Conservation (phyloP, 1,140 invertebrate genomes). For the Gonatopus flavifemur region DNA sequence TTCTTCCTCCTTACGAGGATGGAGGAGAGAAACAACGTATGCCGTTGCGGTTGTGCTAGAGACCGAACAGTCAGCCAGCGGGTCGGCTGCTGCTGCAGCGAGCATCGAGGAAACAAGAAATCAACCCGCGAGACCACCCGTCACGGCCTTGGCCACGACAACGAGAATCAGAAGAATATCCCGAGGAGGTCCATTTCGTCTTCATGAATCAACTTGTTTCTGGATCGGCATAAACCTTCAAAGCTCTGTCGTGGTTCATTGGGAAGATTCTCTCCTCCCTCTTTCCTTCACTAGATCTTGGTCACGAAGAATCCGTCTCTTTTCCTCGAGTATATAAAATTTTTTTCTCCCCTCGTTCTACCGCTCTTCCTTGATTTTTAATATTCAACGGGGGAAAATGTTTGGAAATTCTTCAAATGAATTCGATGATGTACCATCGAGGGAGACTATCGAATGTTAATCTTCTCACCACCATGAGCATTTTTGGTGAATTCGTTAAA, state of each 20-base stretch:
- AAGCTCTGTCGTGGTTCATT: too few species aligned
- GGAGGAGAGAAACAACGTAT: too few species aligned
- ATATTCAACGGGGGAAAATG: too few species aligned
- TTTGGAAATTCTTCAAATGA: too few species aligned
- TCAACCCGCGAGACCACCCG: constrained; percentile 58
- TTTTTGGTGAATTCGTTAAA: too few species aligned
- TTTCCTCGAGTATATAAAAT: too few species aligned
- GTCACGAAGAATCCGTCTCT: constrained; percentile 38
- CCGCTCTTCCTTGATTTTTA: too few species aligned
- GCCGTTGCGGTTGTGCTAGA: too few species aligned
- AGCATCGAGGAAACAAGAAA: constrained; percentile 60
- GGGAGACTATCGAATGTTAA: too few species aligned
- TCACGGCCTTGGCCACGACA: constrained; percentile 44
- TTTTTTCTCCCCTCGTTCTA: constrained; percentile 10
- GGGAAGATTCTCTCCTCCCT: constrained; percentile 15
- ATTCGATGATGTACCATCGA: too few species aligned
- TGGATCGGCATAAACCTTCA: constrained; percentile 56
- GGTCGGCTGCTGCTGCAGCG: constrained; percentile 27
- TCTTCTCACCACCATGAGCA: too few species aligned
- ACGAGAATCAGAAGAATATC: constrained; percentile 50
- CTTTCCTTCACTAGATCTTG: constrained; percentile 23
- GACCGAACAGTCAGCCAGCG: constrained; percentile 20
- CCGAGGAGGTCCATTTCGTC: constrained; percentile 57
- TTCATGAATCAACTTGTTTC: constrained; percentile 60
- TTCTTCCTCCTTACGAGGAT: constrained; percentile 9